Evolutionary conservation across 2,797 vertebrate genomes (phyloP).

Genomic region (Halcyon chelicuti): DNA sequence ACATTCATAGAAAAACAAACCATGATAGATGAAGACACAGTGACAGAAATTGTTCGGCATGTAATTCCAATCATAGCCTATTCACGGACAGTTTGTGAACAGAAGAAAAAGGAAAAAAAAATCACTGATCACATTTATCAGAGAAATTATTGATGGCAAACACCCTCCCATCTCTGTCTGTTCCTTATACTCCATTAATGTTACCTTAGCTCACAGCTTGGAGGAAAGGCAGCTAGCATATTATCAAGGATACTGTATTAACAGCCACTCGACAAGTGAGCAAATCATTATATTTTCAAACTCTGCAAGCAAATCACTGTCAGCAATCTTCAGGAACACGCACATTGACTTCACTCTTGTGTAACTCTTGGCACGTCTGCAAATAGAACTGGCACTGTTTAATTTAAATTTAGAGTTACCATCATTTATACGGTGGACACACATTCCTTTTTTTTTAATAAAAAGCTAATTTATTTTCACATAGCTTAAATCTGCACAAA

Average conservation of each 20-base stretch:
- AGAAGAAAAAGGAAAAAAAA: background rate
- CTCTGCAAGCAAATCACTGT: background rate
- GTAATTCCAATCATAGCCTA: background rate
- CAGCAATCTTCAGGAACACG: background rate
- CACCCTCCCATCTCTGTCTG: background rate
- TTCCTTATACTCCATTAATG: background rate
- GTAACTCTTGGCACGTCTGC: background rate
- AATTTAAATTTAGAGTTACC: slow-evolving; percentile 4
- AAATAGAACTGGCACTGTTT: background rate
- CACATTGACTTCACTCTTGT: background rate
- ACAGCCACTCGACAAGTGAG: slow-evolving; percentile 17
- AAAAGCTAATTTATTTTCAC: background rate
- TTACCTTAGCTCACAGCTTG: background rate
- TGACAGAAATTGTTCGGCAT: background rate
- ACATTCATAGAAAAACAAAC: background rate
- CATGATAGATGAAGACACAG: background rate
- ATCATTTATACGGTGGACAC: background rate
- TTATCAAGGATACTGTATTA: background rate
- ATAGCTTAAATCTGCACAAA: background rate
- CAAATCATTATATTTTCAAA: slow-evolving; percentile 37
- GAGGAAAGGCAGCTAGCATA: background rate
- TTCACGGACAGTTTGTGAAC: background rate
- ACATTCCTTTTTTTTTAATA: background rate
- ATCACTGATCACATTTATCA: background rate
- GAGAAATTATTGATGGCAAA: background rate